Conservation (phyloP, 2,888 invertebrate genomes). For the Bhutanitis thaidina region DNA sequence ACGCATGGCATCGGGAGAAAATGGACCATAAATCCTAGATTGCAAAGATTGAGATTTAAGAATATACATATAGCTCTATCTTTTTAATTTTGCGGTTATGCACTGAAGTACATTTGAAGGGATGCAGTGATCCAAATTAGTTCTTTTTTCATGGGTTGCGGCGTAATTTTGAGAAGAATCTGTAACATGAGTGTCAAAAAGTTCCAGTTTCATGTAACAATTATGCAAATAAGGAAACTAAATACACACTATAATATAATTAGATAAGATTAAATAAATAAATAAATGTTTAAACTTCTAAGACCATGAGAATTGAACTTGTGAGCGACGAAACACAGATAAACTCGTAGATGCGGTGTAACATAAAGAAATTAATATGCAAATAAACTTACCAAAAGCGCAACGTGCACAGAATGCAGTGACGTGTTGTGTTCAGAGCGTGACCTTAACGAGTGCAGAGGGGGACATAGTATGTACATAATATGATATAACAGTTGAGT, state of each 20-base stretch:
- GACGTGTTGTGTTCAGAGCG: conserved; percentile 29
- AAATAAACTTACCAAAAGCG: conserved; percentile 54
- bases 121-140: conserved; percentile 12
- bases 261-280: too few species aligned
- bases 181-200: conserved; percentile 39
- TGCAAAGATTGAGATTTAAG: conserved; percentile 4
- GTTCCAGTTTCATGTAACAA: too few species aligned
- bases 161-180: conserved; percentile 71
- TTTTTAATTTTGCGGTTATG: neutral
- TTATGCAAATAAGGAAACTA: too few species aligned
- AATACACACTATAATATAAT: too few species aligned
- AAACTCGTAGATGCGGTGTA: conserved; percentile 3
- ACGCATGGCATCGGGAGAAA: neutral
- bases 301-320: too few species aligned
- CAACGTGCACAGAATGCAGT: conserved; percentile 27
- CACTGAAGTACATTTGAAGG: conserved; percentile 22
- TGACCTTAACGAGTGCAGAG: neutral
- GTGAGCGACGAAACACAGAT: too few species aligned
- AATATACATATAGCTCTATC: neutral
- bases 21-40: neutral
- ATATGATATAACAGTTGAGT: conserved; percentile 15
- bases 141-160: conserved; percentile 52
- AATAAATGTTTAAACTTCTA: too few species aligned
- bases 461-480: neutral
- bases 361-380: conserved; percentile 34